Evolutionary conservation across 2,888 invertebrate species (phyloP), one percentile per base, ranked within the genome.

Genomic region (Clanis bilineata): DNA sequence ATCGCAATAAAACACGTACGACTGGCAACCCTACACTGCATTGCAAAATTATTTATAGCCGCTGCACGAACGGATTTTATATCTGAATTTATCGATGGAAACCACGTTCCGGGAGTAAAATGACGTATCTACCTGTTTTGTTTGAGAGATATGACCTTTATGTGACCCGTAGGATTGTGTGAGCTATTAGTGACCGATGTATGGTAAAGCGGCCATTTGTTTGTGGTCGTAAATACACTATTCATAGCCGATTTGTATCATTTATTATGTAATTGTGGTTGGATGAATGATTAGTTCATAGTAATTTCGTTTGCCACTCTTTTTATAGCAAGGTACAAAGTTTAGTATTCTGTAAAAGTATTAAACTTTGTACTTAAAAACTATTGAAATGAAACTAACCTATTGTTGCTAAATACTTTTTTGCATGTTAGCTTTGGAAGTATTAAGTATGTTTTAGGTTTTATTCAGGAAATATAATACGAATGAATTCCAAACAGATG

Each of bases 21-120:
- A 43, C 18, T 43, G 43, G 43, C 43, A 43, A 10, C 43, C 43
- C 43, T 62, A 62, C 64, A 65, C 59, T 68, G 69, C 62, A 65
- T 60, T 61, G 67, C 65, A 65, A 69, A 67, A 74, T 74, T 65
- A 73, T 73, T 66, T 67, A 69, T 64, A 71, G 66, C 68, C 71
- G 58, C 56, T 60, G 67, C 66, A 62, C 57, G 65, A 59, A 64
- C 54, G 54, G 62, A 63, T 58, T 70, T 70, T 64, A 73, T 70
- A 66, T 65, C 64, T 60, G 62, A 58, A 64, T 63, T 12, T 66
- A 62, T 54, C 62, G 64, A 61, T 59, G 43, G 41, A 43, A 45
- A 9, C 22, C 5, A 12, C 44, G 44, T 5, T 12, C 10, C 44
- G 23, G 23, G 4, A 45, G 22, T 23, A n/a, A 45, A 45, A 45